These are phyloP conservation scores for Papilio polyxenes DNA, from an alignment of 1,140 invertebrate species.

Conservation along the genomic window DNA sequence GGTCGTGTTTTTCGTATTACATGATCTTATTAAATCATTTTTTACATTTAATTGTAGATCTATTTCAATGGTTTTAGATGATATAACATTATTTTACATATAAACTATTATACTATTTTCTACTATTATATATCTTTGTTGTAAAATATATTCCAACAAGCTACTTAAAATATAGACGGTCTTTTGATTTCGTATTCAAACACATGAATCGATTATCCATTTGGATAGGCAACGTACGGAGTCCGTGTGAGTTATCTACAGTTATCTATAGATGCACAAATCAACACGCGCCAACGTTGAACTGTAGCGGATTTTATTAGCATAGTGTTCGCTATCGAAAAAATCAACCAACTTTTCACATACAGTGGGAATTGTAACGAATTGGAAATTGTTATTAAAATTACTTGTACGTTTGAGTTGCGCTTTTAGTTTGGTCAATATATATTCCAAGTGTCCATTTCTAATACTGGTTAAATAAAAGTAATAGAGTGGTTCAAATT, in stretches of 20 bases:
- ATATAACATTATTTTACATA: too few relatives aligned
- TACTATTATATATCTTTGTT: too few relatives aligned
- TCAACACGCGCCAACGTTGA: slow-evolving; percentile 15
- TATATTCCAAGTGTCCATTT: too few relatives aligned
- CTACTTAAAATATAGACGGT: neutral
- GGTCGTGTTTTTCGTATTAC: too few relatives aligned
- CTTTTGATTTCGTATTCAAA: neutral
- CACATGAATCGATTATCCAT: slow-evolving; percentile 17
- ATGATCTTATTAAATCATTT: too few relatives aligned
- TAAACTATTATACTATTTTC: too few relatives aligned
- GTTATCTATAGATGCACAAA: slow-evolving; percentile 19
- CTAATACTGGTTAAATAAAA: too few relatives aligned
- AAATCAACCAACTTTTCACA: neutral
- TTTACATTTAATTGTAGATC: too few relatives aligned
- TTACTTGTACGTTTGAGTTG: neutral
- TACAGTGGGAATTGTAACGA: neutral
- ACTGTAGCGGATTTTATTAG: neutral
- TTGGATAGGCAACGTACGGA: neutral
- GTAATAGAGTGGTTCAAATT: too few relatives aligned
- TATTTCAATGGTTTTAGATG: too few relatives aligned
- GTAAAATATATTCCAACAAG: neutral
- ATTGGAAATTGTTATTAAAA: slow-evolving; percentile 22
- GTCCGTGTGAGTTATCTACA: neutral
- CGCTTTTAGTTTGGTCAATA: neutral
- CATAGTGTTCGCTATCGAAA: slow-evolving; percentile 11